Conservation (phyloP, 2,113 vertebrate genomes). For the Spea multiplicata region DNA sequence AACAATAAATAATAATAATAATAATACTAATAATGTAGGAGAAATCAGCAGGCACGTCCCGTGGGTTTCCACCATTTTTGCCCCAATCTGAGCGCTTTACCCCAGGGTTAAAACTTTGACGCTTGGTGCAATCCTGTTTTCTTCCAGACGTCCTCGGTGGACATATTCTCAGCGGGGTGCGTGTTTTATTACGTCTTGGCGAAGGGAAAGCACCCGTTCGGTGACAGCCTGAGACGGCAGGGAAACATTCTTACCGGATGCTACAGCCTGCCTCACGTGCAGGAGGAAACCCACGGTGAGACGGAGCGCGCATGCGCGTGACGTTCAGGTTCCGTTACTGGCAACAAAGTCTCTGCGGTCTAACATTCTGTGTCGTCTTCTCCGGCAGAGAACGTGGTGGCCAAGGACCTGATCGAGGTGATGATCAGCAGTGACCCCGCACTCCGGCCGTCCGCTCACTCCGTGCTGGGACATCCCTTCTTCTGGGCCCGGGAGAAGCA, state of each 20-base stretch:
- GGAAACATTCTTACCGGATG: constrained; percentile 85
- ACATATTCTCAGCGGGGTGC: constrained; percentile 94
- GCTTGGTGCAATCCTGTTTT: not conserved
- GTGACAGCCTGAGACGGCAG: constrained; percentile 82
- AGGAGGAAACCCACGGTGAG: constrained; percentile 83
- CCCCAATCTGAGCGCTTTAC: no score
- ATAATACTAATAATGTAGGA: no score
- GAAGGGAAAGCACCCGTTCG: constrained; percentile 84
- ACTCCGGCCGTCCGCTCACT: constrained; percentile 70
- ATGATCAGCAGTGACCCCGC: constrained; percentile 78
- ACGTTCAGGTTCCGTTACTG: not conserved
- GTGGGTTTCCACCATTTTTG: no score
- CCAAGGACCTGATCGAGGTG: constrained; percentile 72
- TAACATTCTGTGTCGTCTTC: rapidly evolving
- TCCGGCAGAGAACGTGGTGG: constrained; percentile 77
- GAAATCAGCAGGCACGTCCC: no score
- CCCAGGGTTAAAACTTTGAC: no score
- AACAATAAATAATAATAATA: no score
- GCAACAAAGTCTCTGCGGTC: not conserved
- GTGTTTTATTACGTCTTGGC: constrained; percentile 91
- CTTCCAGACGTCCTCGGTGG: constrained; percentile 83
- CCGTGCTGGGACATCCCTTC: constrained; percentile 85
- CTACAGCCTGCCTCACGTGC: constrained; percentile 76
- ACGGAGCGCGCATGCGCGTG: rapidly evolving
- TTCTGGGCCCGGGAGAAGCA: constrained; percentile 92